Base-by-base conservation (phyloP, 2,797 vertebrate genomes). In the Leptatherina wallacei region DNA sequence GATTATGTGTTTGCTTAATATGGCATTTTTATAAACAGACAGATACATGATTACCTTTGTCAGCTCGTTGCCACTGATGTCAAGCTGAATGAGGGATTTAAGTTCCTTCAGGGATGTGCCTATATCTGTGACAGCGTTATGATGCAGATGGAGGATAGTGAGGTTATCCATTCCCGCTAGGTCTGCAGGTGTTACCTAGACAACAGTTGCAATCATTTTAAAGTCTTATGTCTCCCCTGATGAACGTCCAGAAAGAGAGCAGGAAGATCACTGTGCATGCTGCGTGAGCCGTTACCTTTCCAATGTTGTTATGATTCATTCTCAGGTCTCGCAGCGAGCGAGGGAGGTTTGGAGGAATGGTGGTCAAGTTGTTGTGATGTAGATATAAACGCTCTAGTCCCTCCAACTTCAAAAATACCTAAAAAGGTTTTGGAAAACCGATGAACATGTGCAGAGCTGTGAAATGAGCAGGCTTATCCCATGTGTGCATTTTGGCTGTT, bases 141-240 rank as follows among this genome's bases (percentile, higher is more conserved):
- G 92, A 54, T 97, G 95, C 71, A 99, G 95, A 77, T 98, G 95
- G 62, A 99, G 88, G 57, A 96, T 93, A 0, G 97, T 98, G 66
- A 99, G 95, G 89, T 99, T 97, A 82, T 96, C 96, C 93, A 99
- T 94, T 6, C 97, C 97, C 65, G 96, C 95, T 20, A 99, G 88
- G 0, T 96, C 95, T 0, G 88, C 94, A 77, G 93, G 65, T 18
- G 94, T 94, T 68, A 98, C 91, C 89, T 95, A 75, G 67, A 75
- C 71, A 86, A 85, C 75, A 63, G 51, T 14, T 30, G 9, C 11
- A 35, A 66, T 35, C 0, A 42, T 47, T 72, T 38, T 38, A 22
- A 70, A 69, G 36, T 36, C 2, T 22, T 7, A 60, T 63, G 2
- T 73, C 56, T 77, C 22, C 42, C 13, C 8, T 57, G 42, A 68